These are phyloP conservation scores for Phalangium opilio DNA, from an alignment of 2,888 invertebrate genomes.

Conservation along the genomic window DNA sequence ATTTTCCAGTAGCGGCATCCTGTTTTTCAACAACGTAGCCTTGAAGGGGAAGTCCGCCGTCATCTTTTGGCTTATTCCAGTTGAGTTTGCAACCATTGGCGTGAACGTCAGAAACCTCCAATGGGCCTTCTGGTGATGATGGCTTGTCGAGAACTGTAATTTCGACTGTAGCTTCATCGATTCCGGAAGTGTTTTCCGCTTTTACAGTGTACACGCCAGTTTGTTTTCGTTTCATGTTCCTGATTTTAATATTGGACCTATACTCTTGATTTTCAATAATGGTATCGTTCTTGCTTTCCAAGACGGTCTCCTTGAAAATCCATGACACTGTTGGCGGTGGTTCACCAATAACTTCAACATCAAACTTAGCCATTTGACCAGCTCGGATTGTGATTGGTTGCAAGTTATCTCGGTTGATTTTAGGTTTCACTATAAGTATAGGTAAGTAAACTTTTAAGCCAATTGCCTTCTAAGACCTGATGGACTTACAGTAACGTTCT, in stretches of 20 bases:
- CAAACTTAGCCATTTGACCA: slow-evolving; percentile 80
- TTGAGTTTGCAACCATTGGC: slow-evolving; percentile 80
- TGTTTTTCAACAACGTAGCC: slow-evolving; percentile 61
- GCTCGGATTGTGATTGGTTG: slow-evolving; percentile 76
- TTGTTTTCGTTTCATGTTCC: slow-evolving; percentile 61
- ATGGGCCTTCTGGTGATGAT: slow-evolving; percentile 50
- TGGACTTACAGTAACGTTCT: slow-evolving; percentile 63
- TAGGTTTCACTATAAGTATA: slow-evolving; percentile 66
- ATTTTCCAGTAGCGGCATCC: slow-evolving; percentile 45
- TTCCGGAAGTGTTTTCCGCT: slow-evolving; percentile 82
- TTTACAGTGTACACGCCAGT: slow-evolving; percentile 76
- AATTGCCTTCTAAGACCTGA: no score
- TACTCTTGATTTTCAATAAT: slow-evolving; percentile 44
- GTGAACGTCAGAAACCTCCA: slow-evolving; percentile 72
- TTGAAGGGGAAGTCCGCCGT: slow-evolving; percentile 84
- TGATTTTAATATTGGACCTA: slow-evolving; percentile 74
- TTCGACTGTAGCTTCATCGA: slow-evolving; percentile 78
- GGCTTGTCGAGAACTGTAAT: slow-evolving; percentile 55
- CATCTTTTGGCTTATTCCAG: slow-evolving; percentile 89
- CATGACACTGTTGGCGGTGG: slow-evolving; percentile 33
- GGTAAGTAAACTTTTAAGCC: no score
- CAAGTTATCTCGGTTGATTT: slow-evolving; percentile 86
- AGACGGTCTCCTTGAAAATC: slow-evolving; percentile 29
- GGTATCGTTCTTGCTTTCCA: slow-evolving; percentile 23
- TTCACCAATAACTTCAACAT: slow-evolving; percentile 49